Evolutionary conservation across 1,140 invertebrate genomes (phyloP).

Genomic region (Sesamia nonagrioides): DNA sequence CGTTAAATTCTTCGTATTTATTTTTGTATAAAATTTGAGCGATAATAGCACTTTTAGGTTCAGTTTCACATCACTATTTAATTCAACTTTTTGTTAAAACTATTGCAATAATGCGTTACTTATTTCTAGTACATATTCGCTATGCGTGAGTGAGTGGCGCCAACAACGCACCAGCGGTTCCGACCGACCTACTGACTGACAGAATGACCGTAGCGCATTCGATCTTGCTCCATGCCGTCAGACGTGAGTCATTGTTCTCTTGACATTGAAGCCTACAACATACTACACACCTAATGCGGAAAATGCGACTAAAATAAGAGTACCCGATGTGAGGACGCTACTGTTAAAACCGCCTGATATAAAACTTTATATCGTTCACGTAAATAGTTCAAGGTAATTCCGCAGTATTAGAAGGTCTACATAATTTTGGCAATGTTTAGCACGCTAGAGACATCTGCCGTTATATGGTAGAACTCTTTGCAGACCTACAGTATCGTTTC

Average conservation of each 20-base stretch:
- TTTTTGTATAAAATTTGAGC: slow-evolving; percentile 32
- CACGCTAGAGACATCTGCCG: slow-evolving; percentile 26
- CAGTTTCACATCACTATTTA: slow-evolving; percentile 59
- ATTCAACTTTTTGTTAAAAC: slow-evolving; percentile 46
- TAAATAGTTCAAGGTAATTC: slow-evolving; percentile 37
- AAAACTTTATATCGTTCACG: slow-evolving; percentile 28
- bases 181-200: slow-evolving; percentile 49
- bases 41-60: slow-evolving; percentile 26
- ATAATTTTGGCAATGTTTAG: background rate
- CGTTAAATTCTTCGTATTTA: slow-evolving; percentile 54
- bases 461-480: background rate
- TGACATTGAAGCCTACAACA: slow-evolving; percentile 44
- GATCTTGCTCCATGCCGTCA: slow-evolving; percentile 39
- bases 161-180: slow-evolving; percentile 23
- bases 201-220: slow-evolving; percentile 46
- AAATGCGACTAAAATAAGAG: slow-evolving; percentile 37
- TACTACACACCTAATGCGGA: slow-evolving; percentile 15
- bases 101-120: slow-evolving; percentile 40
- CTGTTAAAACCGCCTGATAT: slow-evolving; percentile 12
- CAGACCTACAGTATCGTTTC: background rate
- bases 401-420: background rate
- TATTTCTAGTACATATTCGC: slow-evolving; percentile 37
- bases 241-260: slow-evolving; percentile 34
- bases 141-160: slow-evolving; percentile 27
- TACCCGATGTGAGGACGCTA: slow-evolving; percentile 11